Evolutionary conservation across 35 echinoderm and acorn worm genomes (phyloP).

Genomic region (Nesometra sesokonis): DNA sequence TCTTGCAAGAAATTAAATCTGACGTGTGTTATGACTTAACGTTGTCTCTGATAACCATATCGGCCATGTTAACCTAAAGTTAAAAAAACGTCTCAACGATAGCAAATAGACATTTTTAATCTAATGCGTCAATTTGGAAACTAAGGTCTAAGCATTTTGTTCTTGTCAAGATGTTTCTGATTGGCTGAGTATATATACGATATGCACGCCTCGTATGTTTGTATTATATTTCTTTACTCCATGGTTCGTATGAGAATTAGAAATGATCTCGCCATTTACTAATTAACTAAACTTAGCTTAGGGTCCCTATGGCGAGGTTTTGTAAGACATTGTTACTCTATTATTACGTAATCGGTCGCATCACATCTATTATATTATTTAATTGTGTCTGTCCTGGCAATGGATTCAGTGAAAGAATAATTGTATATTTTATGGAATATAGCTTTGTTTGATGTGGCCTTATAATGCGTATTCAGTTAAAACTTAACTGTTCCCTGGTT

Average conservation of each 20-base stretch:
- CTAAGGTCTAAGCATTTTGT: too few species aligned
- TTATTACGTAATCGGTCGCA: neutral
- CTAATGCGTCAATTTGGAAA: too few species aligned
- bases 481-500: neutral
- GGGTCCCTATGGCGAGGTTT: neutral
- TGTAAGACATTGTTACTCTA: neutral
- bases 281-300: neutral
- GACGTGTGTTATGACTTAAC: too few species aligned
- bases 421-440: neutral
- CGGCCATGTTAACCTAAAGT: too few species aligned
- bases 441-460: neutral
- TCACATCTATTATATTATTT: neutral
- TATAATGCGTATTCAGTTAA: neutral
- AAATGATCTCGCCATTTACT: neutral
- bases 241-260: too few species aligned
- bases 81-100: too few species aligned
- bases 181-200: too few species aligned
- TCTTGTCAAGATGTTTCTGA: too few species aligned
- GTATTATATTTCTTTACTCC: too few species aligned
- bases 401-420: neutral
- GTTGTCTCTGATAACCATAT: too few species aligned
- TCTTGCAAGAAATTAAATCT: neutral
- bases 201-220: too few species aligned
- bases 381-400: neutral
- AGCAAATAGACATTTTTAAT: too few species aligned